phyloP scores from a whole-genome alignment of 2,113 vertebrate species.

The Balaeniceps rex region DNA sequence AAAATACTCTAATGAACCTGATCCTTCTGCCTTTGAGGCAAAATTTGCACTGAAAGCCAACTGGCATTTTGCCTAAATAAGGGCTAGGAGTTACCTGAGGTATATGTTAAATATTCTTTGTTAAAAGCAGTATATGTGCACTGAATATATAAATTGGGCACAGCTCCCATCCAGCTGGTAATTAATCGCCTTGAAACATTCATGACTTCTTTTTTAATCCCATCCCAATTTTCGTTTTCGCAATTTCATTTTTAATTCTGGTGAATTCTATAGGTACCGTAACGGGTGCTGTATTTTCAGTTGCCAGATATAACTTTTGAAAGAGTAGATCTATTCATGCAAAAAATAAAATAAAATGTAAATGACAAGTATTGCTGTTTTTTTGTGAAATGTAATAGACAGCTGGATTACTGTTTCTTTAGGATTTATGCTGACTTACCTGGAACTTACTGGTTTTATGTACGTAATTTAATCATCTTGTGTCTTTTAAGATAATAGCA shows the following conservation, averaged over 20 bases:
- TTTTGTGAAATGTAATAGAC: constrained; percentile 35
- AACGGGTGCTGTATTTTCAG: neutral
- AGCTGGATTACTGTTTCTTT: constrained; percentile 43
- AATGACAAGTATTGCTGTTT: constrained; percentile 10
- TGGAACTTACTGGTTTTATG: constrained; percentile 45
- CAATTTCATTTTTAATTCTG: neutral
- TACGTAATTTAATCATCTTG: constrained; percentile 43
- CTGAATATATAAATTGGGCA: neutral
- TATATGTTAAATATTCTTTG: constrained; percentile 5
- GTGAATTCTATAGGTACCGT: neutral
- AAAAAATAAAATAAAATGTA: neutral
- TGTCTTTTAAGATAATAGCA: constrained; percentile 59
- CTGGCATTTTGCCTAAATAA: constrained; percentile 27
- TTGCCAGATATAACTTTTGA: neutral
- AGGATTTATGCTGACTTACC: constrained; percentile 48
- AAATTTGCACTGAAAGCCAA: neutral
- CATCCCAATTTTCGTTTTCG: neutral
- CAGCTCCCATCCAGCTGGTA: constrained; percentile 15
- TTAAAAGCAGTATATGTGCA: constrained; percentile 39
- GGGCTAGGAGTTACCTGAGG: constrained; percentile 18
- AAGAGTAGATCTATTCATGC: neutral
- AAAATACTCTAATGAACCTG: constrained; percentile 16
- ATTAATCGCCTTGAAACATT: constrained; percentile 38
- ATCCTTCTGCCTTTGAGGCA: constrained; percentile 9
- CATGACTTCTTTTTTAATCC: neutral